phyloP scores from a whole-genome alignment of 2,113 vertebrate species.

The Phalacrocorax brasilianus region DNA sequence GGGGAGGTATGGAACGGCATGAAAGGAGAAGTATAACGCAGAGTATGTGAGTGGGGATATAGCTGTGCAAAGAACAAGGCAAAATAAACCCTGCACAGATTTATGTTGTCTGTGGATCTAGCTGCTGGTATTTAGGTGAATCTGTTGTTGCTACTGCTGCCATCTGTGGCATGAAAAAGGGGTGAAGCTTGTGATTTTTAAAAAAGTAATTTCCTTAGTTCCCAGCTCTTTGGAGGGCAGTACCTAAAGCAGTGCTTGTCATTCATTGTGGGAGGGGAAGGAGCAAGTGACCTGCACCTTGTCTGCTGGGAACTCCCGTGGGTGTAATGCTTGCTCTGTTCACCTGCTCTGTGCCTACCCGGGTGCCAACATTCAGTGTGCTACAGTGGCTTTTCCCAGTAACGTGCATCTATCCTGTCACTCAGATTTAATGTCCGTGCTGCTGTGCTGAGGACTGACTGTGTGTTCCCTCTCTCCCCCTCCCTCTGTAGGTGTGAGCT shows the following conservation, averaged over 20 bases:
- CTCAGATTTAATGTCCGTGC: not conserved
- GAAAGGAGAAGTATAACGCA: not conserved
- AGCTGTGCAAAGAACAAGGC: not conserved
- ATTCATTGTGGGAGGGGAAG: not conserved
- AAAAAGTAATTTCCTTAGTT: not conserved
- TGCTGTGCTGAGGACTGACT: not conserved
- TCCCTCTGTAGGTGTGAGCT: not conserved
- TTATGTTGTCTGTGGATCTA: not conserved
- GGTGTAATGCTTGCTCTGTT: not conserved
- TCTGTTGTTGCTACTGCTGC: not conserved
- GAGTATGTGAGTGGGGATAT: not conserved
- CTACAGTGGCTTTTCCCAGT: not conserved
- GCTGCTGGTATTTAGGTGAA: not conserved
- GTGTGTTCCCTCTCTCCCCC: not conserved
- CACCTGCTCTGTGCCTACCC: not conserved
- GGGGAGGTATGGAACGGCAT: not conserved
- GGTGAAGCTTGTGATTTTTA: not conserved
- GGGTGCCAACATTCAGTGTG: accelerated
- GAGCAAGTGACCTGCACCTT: not conserved
- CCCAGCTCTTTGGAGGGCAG: not conserved
- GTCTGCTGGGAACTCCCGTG: not conserved
- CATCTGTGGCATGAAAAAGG: not conserved
- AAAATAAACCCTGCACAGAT: not conserved
- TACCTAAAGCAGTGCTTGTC: not conserved
- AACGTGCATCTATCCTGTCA: accelerated